Base-by-base conservation (phyloP, 1,140 invertebrate species). In the Drosophila ironensis region DNA sequence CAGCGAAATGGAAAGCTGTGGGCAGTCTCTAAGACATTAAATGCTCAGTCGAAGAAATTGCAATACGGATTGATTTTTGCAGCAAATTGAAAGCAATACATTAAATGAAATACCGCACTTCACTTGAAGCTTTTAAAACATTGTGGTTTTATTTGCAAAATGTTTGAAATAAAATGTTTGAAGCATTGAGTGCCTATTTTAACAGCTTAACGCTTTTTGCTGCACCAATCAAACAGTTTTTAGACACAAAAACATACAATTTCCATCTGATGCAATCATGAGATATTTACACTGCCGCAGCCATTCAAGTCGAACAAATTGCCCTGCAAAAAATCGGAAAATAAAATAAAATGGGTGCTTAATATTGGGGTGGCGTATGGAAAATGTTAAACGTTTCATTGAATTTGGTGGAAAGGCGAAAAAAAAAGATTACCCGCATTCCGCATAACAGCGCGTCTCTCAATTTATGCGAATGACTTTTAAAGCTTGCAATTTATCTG, bases 311-410 rank as follows among this genome's bases (percentile, higher is more conserved):
- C 3, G 17, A 40, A 24, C 30, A 67, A 67, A 67, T 67, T 67
- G 40, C 17, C 20, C 16, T 19, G 41, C 25, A 30, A 61, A 30
- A 63, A 48, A 27, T 44, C 14, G 6, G 33, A 7, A 37, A 46
- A 46, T 33, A 20, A 56, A 38, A 54, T 69, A 30, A 27, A 48
- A 70, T 37, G 44, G 45, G 51, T 40, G 38, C 17, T 42, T 20
- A 22, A 70, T 25, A 46, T 42, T 44, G 27, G n/a, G 8, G 2
- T n/a, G 22, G 22, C 24, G 41, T 25, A 67, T 71, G 44, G 30
- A 64, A 52, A 75, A 41, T 38, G 37, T 71, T 67, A 44, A 42
- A 59, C 41, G 19, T 47, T 47, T 74, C 64, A 80, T 80, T 80
- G 47, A 40, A 63, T 69, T 63, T 46, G n/a, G 8, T 6, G 0